Conservation (phyloP, 2,113 vertebrate genomes). For the Catharus bicknelli region DNA sequence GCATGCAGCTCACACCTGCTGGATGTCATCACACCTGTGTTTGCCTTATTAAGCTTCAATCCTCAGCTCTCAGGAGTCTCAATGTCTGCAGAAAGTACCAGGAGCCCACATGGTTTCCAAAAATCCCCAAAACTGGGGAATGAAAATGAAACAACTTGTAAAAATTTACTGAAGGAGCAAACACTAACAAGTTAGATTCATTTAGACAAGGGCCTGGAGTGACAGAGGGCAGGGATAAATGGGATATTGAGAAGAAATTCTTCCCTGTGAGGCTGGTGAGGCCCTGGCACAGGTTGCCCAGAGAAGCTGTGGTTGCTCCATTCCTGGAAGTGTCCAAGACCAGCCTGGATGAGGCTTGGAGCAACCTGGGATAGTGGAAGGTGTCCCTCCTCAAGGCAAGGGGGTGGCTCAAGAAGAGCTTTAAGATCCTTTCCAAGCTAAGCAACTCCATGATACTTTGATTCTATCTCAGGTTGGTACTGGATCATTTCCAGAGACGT, state of each 20-base stretch:
- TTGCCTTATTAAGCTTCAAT: not conserved
- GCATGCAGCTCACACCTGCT: not conserved
- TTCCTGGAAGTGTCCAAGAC: not conserved
- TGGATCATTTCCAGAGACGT: not conserved
- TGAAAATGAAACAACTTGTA: not conserved
- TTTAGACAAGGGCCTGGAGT: not conserved
- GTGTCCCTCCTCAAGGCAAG: not conserved
- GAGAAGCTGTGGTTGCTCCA: not conserved
- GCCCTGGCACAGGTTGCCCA: not conserved
- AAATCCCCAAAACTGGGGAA: not conserved
- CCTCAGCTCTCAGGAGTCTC: not conserved
- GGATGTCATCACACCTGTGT: not conserved
- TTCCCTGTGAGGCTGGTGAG: not conserved
- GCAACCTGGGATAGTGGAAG: not conserved
- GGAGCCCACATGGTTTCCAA: not conserved
- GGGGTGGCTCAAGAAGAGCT: not conserved
- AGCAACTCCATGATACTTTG: not conserved
- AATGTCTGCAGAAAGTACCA: not conserved
- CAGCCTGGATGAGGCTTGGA: not conserved
- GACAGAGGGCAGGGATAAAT: not conserved
- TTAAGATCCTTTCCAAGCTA: not conserved
- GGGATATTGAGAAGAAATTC: not conserved
- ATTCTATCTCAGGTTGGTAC: not conserved
- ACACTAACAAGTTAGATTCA: not conserved
- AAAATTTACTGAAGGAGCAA: not conserved